Base-by-base conservation (phyloP, 2,888 invertebrate genomes). In the Alloplasta piceator region DNA sequence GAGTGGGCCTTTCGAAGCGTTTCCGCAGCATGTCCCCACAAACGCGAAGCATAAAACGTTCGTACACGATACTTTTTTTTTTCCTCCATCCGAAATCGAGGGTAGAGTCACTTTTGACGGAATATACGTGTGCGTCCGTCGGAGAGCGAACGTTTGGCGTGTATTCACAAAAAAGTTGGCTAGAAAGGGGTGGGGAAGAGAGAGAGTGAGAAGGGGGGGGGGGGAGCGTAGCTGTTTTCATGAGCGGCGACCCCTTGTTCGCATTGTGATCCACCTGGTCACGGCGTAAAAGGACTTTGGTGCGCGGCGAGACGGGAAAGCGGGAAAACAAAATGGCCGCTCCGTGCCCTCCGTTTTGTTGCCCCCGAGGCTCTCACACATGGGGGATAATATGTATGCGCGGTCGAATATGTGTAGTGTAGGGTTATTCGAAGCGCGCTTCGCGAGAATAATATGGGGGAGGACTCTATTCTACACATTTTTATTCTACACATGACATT, bases 221-320 rank as follows among this genome's bases (percentile, higher is more conserved):
- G 26, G 26, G 3, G 26, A 26, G 26, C 26, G 26, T 26, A 26
- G 26, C 26, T 26, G 26, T 26, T 26, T 26, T 26, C 26, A 26
- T 50, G 16, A 26, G 36, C 50, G 80, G 52, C 80, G 80, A 80
- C 76, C 80, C 26, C 80, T 80, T 76, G 48, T 56, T 48, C 46
- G 36, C 52, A 38, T 26, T 48, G 43, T 9, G 67, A 64, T 80
- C 67, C 80, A 80, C 80, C 80, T 80, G 80, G 80, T 46, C 50
- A 43, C 46, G 67, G 55, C 75, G 71, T 68, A 39, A 41, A 60
- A 50, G 71, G 56, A 68, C 56, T 26, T 26, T 26, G 26, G 43
- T 9, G 43, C 6, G 43, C 43, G 43, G 52, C 7, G 52, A 12
- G 52, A n/a, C 36, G 72, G 41, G n/a, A 7, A n/a, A 56, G 64